Base-by-base conservation (phyloP, 35 echinoderm and acorn worm species). In the Lytechinus variegatus region DNA sequence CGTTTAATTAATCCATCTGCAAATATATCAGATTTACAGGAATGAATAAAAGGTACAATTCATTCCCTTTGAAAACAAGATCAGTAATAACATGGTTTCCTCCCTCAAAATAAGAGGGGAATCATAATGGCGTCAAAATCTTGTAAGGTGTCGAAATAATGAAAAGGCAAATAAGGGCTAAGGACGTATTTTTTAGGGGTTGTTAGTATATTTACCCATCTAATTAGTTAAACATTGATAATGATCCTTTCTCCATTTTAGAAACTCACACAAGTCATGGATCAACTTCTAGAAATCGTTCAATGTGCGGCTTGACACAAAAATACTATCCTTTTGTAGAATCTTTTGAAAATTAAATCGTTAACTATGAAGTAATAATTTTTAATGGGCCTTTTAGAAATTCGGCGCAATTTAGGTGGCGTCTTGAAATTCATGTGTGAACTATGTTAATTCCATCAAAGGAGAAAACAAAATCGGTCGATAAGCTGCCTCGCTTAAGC, bases 1-100 rank as follows among this genome's bases (percentile, higher is more conserved):
- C 52, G 29, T 44, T 90, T 90, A 90, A 90, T 90, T 90, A 90
- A 90, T 94, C 54, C 92, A 61, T 94, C 14, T 56, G 56, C 54
- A 56, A 94, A 94, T 56, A 94, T 61, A 56, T 61, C 52, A 56
- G 29, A 79, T 79, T 79, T 24, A 79, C 66, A 5, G 66, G 66
- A n/a, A 24, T 79, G 66, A 79, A 79, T 79, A 79, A 79, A 79
- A 24, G 66, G 66, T 79, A 79, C n/a, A 4, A 79, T 79, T 79
- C 66, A 79, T 79, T 79, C 66, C 19, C 4, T 7, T 16, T 79
- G 66, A 79, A 79, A 24, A 79, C 66, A 16, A 24, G 66, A 79
- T 79, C n/a, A 79, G 7, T 1, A 16, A 24, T 79, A 24, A 79
- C 66, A 79, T 79, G 66, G 66, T 79, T 79, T 79, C 66, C 66